Percentiles rank a stretch among this genome's conserved stretches.
Evolutionary conservation across 1,140 invertebrate species (phyloP).

Genomic region (Magallana angulata): DNA sequence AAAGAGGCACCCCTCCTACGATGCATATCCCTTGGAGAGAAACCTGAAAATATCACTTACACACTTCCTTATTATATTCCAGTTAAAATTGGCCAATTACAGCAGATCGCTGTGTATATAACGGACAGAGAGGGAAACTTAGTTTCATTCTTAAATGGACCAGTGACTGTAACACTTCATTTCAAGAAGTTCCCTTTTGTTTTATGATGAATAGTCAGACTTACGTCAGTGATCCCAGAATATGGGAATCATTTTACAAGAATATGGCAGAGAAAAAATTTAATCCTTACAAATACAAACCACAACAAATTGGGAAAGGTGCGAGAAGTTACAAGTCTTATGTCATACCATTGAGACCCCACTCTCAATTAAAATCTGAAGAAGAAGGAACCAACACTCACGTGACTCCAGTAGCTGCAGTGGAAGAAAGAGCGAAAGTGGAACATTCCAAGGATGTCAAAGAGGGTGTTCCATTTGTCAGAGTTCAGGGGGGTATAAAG

Average conservation of each 20-base stretch:
- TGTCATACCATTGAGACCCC: conserved; percentile 11
- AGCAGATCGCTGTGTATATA: too few relatives aligned
- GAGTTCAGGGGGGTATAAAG: too few relatives aligned
- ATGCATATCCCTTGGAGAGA: too few relatives aligned
- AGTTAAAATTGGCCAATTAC: too few relatives aligned
- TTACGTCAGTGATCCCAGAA: conserved; percentile 47
- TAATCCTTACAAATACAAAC: conserved; percentile 46
- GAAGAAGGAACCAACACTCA: neutral
- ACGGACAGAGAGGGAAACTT: too few relatives aligned
- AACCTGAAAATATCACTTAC: too few relatives aligned
- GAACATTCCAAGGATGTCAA: conserved; percentile 23
- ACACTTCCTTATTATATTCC: too few relatives aligned
- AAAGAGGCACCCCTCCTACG: too few relatives aligned
- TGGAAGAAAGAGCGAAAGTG: conserved; percentile 46
- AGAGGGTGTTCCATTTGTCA: too few relatives aligned
- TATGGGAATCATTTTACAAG: conserved; percentile 54
- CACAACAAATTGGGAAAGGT: neutral
- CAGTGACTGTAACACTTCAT: too few relatives aligned
- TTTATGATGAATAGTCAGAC: conserved; percentile 33
- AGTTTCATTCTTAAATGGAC: too few relatives aligned
- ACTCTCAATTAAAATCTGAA: conserved; percentile 13
- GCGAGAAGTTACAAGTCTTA: conserved; percentile 18
- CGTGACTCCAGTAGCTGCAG: conserved; percentile 40
- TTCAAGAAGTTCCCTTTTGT: neutral
- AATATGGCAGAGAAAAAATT: conserved; percentile 45